A percentile compares a stretch with the other conserved stretches of the same genome.
These are phyloP conservation scores for Drosophila yooni DNA, from an alignment of 2,888 invertebrate species.

Conservation along the genomic window DNA sequence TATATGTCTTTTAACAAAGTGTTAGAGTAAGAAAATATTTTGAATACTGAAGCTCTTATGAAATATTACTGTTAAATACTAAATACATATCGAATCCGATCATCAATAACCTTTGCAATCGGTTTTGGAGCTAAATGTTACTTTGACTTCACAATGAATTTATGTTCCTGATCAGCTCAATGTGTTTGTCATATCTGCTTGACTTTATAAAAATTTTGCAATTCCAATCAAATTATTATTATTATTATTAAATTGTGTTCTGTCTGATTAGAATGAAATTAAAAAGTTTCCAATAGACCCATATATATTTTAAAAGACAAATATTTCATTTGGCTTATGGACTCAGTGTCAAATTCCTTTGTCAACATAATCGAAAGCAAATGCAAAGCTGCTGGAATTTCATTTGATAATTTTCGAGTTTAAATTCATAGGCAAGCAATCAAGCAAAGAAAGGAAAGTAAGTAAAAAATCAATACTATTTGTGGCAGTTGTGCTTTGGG, in stretches of 20 bases:
- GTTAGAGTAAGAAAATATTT: neutral
- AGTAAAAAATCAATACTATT: constrained; percentile 64
- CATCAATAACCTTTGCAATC: neutral
- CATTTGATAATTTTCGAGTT: constrained; percentile 59
- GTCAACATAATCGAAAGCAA: constrained; percentile 23
- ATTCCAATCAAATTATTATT: neutral
- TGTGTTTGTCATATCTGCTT: neutral
- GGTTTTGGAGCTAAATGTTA: neutral
- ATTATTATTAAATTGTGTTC: neutral
- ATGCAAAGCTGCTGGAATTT: constrained; percentile 25
- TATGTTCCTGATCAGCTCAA: neutral
- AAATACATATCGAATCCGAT: neutral
- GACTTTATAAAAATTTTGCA: neutral
- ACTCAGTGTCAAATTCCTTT: constrained; percentile 33
- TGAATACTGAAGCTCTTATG: neutral
- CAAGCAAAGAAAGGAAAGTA: constrained; percentile 17
- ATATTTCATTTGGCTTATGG: neutral
- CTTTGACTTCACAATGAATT: neutral
- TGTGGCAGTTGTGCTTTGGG: constrained; percentile 45
- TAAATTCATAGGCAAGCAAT: constrained; percentile 54
- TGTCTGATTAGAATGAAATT: neutral
- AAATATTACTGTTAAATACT: neutral
- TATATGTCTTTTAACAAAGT: neutral
- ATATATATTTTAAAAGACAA: neutral
- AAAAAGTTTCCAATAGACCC: neutral